Evolutionary conservation across 35 echinoderm and acorn worm species (phyloP), one percentile per base, ranked within the genome.

Genomic region (Patiria miniata): DNA sequence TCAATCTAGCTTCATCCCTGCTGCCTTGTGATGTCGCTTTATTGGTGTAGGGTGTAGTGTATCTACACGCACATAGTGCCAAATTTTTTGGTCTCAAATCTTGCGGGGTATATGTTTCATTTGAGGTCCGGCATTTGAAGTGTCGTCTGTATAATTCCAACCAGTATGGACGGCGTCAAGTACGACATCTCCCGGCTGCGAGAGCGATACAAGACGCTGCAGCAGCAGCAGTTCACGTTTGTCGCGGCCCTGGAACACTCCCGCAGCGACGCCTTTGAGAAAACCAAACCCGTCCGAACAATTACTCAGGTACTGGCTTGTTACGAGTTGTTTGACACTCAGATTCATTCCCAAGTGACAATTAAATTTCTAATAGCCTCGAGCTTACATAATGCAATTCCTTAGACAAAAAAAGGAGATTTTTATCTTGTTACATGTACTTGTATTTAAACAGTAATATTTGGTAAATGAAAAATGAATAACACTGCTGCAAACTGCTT

Each of bases 141-240:
- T 47, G 42, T 47, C 42, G 12, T 47, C 42, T n/a, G n/a, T n/a
- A n/a, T n/a, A n/a, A n/a, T n/a, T 51, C 1, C 8, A 23, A 40
- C 8, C 60, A 79, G 30, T 26, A 93, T 98, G 92, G 89, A 80
- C 82, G 81, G 54, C 18, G 40, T 91, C 17, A 83, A 87, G 17
- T 52, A 84, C 77, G 95, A 94, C 5, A 85, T 90, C 68, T 81
- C 91, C 16, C 51, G 85, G 26, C 12, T 94, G 47, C 68, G 78
- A 50, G 68, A 88, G 39, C 79, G 89, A n/a, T 98, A 98, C 37
- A 91, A 91, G 79, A 86, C 82, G 14, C 80, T 98, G 16, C 89
- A 93, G 52, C 95, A 94, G 33, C 95, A 98, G 59, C 95, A 98
- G 92, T 91, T 98, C 51, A 98, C 92, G 28, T 98, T 98, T 88